Evolutionary conservation across 2,113 vertebrate species (phyloP), one percentile per base, ranked within the genome.

Genomic region (Phocoena phocoena): DNA sequence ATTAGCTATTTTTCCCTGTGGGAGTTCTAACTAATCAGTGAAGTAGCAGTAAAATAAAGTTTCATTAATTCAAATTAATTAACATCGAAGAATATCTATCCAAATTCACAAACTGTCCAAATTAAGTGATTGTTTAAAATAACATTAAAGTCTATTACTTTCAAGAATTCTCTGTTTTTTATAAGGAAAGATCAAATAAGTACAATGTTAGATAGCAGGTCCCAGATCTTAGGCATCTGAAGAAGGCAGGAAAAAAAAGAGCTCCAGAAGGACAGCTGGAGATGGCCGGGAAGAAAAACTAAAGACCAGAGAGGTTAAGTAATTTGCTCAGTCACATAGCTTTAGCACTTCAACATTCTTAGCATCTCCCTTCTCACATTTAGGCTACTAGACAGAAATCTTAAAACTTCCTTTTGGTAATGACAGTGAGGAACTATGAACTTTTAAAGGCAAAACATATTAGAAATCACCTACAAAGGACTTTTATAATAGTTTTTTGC

Each of bases 61-160:
- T 86, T 50, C 70, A 65, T 88, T 65, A 88, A 82, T 25, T 96
- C 47, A 88, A 95, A 53, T 17, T 53, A 94, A 95, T 96, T 74
- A 77, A 88, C 18, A 53, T 77, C 1, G 25, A 96, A 36, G 44
- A 88, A 84, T 73, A 36, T 4, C 53, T 88, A 74, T 53, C 47
- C 82, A 96, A 84, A 85, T 86, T 65, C 77, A 92, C 14, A 80
- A 36, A 74, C 5, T 82, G 8, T 67, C 50, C 33, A 91, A 71
- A 96, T 0, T 71, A 80, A 96, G 38, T 55, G 63, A 86, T 2
- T 28, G 1, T 80, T 76, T 87, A 95, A 87, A 91, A 83, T 85
- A 65, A 92, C 63, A 85, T 41, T 80, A 71, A 82, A 90, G n/a
- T 53, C 17, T 71, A 31, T 84, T 44, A 41, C 6, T 65, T 71